Evolutionary conservation across 2,888 invertebrate genomes (phyloP).

Genomic region (Pediacus dermestoides): DNA sequence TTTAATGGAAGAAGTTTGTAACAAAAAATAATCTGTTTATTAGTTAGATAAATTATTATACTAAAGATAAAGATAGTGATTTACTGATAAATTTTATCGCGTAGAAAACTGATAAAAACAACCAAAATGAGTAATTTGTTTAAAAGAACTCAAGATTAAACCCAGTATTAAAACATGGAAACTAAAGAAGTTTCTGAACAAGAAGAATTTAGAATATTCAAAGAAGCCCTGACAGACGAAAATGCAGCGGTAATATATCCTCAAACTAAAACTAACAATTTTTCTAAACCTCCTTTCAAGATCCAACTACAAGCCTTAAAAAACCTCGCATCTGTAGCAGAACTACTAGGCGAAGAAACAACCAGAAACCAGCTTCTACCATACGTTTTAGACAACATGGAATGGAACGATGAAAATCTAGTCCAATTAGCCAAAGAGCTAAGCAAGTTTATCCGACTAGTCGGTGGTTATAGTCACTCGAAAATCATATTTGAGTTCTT

Average conservation of each 20-base stretch:
- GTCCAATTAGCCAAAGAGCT: slow-evolving; percentile 40
- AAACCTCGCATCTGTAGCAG: slow-evolving; percentile 36
- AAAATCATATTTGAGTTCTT: slow-evolving; percentile 37
- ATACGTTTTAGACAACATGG: slow-evolving; percentile 35
- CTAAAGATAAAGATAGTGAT: too few relatives aligned
- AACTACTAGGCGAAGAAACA: slow-evolving; percentile 34
- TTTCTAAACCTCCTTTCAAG: slow-evolving; percentile 51
- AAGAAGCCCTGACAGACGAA: slow-evolving; percentile 33
- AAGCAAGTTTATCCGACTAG: slow-evolving; percentile 37
- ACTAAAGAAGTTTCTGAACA: too few relatives aligned
- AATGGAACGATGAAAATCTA: slow-evolving; percentile 40
- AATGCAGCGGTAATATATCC: slow-evolving; percentile 34
- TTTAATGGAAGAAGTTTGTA: too few relatives aligned
- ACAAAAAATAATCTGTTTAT: too few relatives aligned
- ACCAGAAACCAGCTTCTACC: slow-evolving; percentile 40
- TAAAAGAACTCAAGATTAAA: too few relatives aligned
- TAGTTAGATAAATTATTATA: too few relatives aligned
- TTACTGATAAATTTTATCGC: too few relatives aligned
- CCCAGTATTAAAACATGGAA: too few relatives aligned
- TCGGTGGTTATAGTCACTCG: slow-evolving; percentile 41
- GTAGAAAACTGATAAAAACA: too few relatives aligned
- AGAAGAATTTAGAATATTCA: slow-evolving; percentile 34
- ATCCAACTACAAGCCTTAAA: slow-evolving; percentile 41
- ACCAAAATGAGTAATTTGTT: too few relatives aligned
- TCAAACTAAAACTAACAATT: too few relatives aligned